A percentile compares a stretch with the other conserved stretches of the same genome.
phyloP scores from a whole-genome alignment of 92 coral and sea anemone genomes.

The Umimayanthus chanpuru region DNA sequence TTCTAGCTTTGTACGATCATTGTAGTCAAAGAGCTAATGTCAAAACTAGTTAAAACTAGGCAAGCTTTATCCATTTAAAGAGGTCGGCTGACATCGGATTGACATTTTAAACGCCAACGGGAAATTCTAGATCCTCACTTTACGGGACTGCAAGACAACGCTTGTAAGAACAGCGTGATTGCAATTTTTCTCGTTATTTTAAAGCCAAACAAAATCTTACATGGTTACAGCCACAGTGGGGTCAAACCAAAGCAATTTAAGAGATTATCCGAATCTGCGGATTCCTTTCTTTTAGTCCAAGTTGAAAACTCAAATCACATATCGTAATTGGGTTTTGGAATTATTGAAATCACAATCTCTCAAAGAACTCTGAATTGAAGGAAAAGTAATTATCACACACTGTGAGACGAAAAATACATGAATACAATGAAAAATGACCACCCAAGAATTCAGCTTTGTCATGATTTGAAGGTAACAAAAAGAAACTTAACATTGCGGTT shows the following conservation, averaged over 20 bases:
- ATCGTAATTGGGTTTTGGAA: neutral
- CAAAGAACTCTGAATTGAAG: neutral
- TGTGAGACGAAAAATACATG: neutral
- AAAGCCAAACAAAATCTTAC: neutral
- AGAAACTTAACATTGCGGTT: neutral
- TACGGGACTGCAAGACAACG: neutral
- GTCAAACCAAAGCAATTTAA: neutral
- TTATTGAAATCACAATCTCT: neutral
- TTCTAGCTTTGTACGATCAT: neutral
- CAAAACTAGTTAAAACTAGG: too few species aligned
- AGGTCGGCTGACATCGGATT: neutral
- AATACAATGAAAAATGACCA: neutral
- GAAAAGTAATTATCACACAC: constrained; percentile 12
- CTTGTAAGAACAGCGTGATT: neutral
- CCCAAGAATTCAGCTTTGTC: neutral
- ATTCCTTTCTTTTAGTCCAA: neutral
- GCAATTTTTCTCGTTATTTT: neutral
- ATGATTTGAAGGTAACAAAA: neutral
- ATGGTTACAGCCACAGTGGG: neutral
- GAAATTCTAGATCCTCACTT: neutral
- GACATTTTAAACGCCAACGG: neutral
- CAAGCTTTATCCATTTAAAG: neutral
- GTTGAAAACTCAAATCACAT: neutral
- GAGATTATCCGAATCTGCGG: neutral
- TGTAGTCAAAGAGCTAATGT: too few species aligned